phyloP scores from a whole-genome alignment of 1,140 invertebrate genomes.

The Drosophila tristis region DNA sequence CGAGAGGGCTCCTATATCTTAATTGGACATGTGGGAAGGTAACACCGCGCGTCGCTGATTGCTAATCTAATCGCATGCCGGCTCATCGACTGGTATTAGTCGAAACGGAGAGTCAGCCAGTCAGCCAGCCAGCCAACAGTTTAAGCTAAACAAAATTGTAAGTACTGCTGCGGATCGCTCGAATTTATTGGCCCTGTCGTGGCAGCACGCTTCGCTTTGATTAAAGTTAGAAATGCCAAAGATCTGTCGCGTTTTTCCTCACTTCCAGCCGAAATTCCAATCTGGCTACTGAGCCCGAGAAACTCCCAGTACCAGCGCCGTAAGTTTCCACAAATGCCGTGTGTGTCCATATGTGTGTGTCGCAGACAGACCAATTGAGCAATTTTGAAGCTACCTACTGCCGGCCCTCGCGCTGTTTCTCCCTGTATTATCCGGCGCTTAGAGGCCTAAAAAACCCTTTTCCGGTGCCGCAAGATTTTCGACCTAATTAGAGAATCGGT shows the following conservation, averaged over 20 bases:
- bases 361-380: conserved; percentile 59
- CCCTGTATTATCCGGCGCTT: conserved; percentile 69
- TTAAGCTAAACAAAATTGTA: neutral
- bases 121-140: neutral
- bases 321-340: conserved; percentile 49
- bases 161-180: conserved; percentile 23
- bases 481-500: conserved; percentile 78
- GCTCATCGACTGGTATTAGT: conserved; percentile 6
- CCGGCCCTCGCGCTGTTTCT: conserved; percentile 11
- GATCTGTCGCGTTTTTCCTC: conserved; percentile 73
- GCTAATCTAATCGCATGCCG: conserved; percentile 62
- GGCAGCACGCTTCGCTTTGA: conserved; percentile 29
- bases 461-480: conserved; percentile 63
- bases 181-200: conserved; percentile 57
- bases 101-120: neutral
- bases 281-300: conserved; percentile 38
- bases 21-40: conserved; percentile 47
- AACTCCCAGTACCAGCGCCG: conserved; percentile 62
- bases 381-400: conserved; percentile 49
- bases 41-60: conserved; percentile 40
- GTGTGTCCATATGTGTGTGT: conserved; percentile 53
- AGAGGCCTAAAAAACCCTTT: conserved; percentile 81
- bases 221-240: conserved; percentile 63
- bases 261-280: conserved; percentile 42
- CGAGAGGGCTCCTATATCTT: conserved; percentile 59